Conservation (phyloP, 2,113 vertebrate species). For the Hippolais icterina region DNA sequence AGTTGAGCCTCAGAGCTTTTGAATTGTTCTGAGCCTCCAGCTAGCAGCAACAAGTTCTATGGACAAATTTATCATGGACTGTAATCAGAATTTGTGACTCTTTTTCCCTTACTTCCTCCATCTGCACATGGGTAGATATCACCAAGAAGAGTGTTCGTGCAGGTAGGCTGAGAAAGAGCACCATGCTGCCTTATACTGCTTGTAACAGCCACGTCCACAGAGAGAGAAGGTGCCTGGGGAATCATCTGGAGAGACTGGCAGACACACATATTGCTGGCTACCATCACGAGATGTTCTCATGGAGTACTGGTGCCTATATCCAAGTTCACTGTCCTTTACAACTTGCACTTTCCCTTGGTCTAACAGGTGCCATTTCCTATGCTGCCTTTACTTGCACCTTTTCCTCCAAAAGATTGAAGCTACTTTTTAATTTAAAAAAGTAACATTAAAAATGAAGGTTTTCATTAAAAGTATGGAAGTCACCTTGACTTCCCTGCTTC, state of each 20-base stretch:
- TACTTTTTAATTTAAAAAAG: neutral
- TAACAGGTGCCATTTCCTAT: neutral
- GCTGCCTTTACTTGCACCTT: neutral
- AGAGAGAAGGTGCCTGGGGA: neutral
- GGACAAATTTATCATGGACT: neutral
- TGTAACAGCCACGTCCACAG: rapidly evolving
- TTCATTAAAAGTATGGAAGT: neutral
- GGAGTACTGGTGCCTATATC: neutral
- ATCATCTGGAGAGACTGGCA: neutral
- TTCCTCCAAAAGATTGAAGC: neutral
- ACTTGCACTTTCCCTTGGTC: neutral
- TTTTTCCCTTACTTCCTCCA: neutral
- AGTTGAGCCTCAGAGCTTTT: neutral
- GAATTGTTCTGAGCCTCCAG: neutral
- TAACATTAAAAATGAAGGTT: neutral
- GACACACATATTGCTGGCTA: neutral
- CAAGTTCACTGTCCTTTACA: neutral
- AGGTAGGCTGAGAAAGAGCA: neutral
- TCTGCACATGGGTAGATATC: rapidly evolving
- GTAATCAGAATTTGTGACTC: neutral
- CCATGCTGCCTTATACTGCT: neutral
- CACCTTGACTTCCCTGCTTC: neutral
- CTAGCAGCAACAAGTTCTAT: neutral
- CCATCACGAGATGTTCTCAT: rapidly evolving
- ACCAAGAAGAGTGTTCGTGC: neutral